phyloP scores from a whole-genome alignment of 2,888 invertebrate genomes.

The Caenorhabditis sp. region DNA sequence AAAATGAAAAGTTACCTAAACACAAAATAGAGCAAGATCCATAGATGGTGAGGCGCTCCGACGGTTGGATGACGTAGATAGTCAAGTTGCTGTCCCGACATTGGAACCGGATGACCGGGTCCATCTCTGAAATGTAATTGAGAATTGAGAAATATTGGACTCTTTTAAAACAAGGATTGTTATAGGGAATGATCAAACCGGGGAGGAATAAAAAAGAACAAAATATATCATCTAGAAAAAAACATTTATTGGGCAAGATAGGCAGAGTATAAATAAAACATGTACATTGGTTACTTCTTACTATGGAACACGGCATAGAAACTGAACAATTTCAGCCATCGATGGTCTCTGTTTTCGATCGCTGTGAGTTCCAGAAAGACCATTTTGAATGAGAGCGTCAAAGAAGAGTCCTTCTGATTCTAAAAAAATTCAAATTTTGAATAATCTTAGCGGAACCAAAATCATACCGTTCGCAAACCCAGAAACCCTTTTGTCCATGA shows the following conservation, averaged over 20 bases:
- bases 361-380: conserved; percentile 19
- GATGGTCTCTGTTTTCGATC: conserved; percentile 41
- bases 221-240: neutral
- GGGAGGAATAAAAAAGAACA: too few relatives aligned
- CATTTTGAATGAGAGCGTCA: conserved; percentile 40
- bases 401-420: conserved; percentile 27
- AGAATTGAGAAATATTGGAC: too few relatives aligned
- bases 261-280: too few relatives aligned
- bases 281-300: too few relatives aligned
- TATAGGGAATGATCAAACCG: too few relatives aligned
- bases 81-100: conserved; percentile 40
- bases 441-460: neutral
- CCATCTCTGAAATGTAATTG: conserved; percentile 15
- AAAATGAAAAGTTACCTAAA: conserved; percentile 17
- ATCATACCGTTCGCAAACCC: conserved; percentile 15
- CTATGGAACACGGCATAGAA: conserved; percentile 5
- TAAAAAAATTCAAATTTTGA: conserved; percentile 4
- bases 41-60: conserved; percentile 51
- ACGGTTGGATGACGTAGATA: conserved; percentile 43
- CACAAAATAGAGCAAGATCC: conserved; percentile 57
- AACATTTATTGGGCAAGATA: conserved; percentile 35
- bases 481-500: conserved; percentile 69
- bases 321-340: conserved; percentile 41
- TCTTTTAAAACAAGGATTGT: too few relatives aligned
- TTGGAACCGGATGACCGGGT: conserved; percentile 26